phyloP scores from a whole-genome alignment of 2,113 vertebrate genomes.

The Charina bottae region DNA sequence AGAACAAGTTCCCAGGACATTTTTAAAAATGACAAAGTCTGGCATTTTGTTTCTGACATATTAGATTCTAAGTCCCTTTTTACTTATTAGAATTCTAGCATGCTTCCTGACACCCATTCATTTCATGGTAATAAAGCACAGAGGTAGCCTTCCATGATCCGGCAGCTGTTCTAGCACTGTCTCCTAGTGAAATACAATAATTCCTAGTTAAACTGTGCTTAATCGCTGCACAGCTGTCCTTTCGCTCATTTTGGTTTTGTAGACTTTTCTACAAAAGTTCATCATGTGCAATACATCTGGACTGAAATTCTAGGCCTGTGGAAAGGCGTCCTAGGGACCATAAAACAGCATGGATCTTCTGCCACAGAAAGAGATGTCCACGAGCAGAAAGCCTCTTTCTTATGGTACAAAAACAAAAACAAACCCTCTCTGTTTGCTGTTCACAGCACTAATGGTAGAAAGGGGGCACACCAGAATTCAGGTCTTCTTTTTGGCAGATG shows the following conservation, averaged over 20 bases:
- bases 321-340: background rate
- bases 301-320: background rate
- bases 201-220: constrained; percentile 32
- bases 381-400: background rate
- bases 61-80: background rate
- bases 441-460: background rate
- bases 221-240: background rate
- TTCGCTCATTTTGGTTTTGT: background rate
- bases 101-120: background rate
- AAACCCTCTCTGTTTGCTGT: background rate
- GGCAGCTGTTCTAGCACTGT: background rate
- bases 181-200: constrained; percentile 40
- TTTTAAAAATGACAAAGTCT: background rate
- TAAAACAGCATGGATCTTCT: background rate
- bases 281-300: background rate
- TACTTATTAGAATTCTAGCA: constrained; percentile 7
- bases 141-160: background rate
- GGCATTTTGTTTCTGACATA: background rate
- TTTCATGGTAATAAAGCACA: background rate
- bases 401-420: background rate
- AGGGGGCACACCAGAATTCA: background rate
- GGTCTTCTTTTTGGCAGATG: background rate
- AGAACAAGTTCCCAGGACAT: background rate
- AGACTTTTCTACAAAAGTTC: background rate
- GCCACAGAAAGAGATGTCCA: background rate